phyloP scores from a whole-genome alignment of 2,888 invertebrate species.

The Leuctra nigra region DNA sequence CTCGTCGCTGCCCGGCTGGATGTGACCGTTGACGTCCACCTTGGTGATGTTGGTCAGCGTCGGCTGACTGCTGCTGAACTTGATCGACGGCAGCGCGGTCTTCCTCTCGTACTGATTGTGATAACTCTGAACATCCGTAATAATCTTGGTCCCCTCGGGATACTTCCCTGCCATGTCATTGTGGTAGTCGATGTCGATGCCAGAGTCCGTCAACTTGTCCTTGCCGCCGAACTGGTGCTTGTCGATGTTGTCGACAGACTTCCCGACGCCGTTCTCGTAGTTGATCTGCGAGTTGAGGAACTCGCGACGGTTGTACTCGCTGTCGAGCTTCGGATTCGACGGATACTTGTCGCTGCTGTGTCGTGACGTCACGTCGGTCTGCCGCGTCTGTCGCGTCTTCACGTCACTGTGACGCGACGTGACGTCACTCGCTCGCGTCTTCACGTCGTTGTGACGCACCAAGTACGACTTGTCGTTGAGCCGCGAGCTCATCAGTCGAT shows the following conservation, averaged over 20 bases:
- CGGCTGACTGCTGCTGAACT: background rate
- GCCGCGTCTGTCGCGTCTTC: constrained; percentile 38
- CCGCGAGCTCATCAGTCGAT: constrained; percentile 35
- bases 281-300: constrained; percentile 26
- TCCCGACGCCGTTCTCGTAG: constrained; percentile 17
- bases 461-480: constrained; percentile 39
- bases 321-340: constrained; percentile 40
- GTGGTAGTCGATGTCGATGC: constrained; percentile 72
- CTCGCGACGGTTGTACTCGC: constrained; percentile 19
- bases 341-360: constrained; percentile 40
- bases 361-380: constrained; percentile 37
- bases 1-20: constrained; percentile 5
- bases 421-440: constrained; percentile 37
- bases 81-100: background rate
- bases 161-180: background rate
- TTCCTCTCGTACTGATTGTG: constrained; percentile 9
- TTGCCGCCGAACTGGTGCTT: constrained; percentile 36
- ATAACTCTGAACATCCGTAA: background rate
- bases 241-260: constrained; percentile 1
- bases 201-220: constrained; percentile 65
- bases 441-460: constrained; percentile 39
- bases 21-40: constrained; percentile 23
- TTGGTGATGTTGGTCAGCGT: constrained; percentile 21
- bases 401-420: constrained; percentile 39
- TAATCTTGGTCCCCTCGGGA: background rate